Evolutionary conservation across 2,113 vertebrate genomes (phyloP).

Genomic region (Athene cunicularia): DNA sequence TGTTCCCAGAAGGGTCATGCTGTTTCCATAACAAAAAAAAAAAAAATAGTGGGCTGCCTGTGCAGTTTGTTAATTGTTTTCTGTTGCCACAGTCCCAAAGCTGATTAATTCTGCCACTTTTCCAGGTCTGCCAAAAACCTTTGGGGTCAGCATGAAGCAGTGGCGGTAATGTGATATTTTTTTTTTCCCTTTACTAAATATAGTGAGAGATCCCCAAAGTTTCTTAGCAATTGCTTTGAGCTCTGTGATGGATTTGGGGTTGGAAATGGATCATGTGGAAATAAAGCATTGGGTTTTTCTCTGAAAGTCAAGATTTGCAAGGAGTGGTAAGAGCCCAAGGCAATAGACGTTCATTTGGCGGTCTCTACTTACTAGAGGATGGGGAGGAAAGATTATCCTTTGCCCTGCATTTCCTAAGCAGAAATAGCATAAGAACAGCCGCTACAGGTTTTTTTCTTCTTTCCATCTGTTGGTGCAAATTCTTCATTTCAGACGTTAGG

Average conservation of each 20-base stretch:
- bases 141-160: conserved; percentile 44
- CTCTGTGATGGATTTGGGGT: neutral
- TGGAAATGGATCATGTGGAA: neutral
- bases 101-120: conserved; percentile 3
- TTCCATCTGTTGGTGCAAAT: neutral
- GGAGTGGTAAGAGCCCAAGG: neutral
- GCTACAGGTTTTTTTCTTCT: neutral
- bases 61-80: neutral
- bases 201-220: neutral
- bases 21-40: neutral
- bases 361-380: neutral
- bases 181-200: neutral
- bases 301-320: neutral
- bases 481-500: neutral
- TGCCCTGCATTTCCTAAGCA: neutral
- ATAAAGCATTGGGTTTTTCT: neutral
- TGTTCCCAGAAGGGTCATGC: neutral
- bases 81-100: neutral
- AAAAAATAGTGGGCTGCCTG: neutral
- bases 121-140: conserved; percentile 58
- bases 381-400: neutral
- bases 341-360: neutral
- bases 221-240: neutral
- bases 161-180: neutral
- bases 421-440: neutral